Conservation (phyloP, 2,888 invertebrate species). For the Lithophane leautieri region DNA sequence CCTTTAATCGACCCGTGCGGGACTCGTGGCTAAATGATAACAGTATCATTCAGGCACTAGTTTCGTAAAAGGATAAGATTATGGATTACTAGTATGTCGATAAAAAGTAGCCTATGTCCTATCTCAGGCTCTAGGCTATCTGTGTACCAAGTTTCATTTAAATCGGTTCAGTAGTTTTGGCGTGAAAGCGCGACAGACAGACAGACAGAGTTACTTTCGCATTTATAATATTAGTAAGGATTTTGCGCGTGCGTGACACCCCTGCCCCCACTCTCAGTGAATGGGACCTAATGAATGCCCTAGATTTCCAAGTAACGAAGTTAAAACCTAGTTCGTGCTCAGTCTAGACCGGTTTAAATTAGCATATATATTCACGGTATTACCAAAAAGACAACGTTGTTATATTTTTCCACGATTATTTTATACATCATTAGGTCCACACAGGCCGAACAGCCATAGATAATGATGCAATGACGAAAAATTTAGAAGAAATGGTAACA, state of each 20-base stretch:
- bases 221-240: too few species aligned
- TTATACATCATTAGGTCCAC: slow-evolving; percentile 12
- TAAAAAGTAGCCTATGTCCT: too few species aligned
- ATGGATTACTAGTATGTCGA: too few species aligned
- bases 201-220: too few species aligned
- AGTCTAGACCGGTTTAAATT: slow-evolving; percentile 28
- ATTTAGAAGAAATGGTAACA: slow-evolving; percentile 15
- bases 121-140: too few species aligned
- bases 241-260: slow-evolving; percentile 16
- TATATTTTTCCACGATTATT: not conserved
- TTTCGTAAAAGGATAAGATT: not conserved
- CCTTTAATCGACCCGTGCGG: not conserved
- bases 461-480: slow-evolving; percentile 28
- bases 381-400: not conserved
- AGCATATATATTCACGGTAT: slow-evolving; percentile 26
- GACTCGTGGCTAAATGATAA: too few species aligned
- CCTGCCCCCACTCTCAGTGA: slow-evolving; percentile 39
- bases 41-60: not conserved
- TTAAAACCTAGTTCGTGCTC: slow-evolving; percentile 16
- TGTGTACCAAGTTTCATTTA: too few species aligned
- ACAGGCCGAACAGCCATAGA: not conserved
- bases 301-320: slow-evolving; percentile 49
- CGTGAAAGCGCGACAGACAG: too few species aligned
- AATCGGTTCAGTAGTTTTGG: too few species aligned
- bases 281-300: slow-evolving; percentile 57